These are phyloP conservation scores for Turdus rufiventris DNA, from an alignment of 2,113 vertebrate genomes.

Conservation along the genomic window DNA sequence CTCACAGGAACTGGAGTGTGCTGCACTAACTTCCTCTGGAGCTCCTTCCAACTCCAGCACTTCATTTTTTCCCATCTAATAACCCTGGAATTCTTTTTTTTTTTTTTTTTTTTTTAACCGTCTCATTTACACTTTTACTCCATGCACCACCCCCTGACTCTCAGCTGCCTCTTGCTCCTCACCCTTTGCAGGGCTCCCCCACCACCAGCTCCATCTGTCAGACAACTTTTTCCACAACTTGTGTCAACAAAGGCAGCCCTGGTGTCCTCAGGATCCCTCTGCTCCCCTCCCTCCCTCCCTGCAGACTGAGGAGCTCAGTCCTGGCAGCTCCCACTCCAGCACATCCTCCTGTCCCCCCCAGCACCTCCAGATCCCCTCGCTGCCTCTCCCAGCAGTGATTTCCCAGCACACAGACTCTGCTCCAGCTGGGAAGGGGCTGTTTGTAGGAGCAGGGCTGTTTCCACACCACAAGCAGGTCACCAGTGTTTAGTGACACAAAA, in stretches of 20 bases:
- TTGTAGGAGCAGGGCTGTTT: background rate
- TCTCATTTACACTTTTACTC: background rate
- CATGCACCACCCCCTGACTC: background rate
- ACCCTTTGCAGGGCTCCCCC: background rate
- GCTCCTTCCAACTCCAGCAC: background rate
- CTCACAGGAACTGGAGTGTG: background rate
- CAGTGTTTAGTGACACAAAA: rapidly evolving
- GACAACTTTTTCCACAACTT: background rate
- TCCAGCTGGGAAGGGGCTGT: background rate
- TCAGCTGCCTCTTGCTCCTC: background rate
- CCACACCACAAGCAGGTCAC: background rate
- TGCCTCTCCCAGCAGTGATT: background rate
- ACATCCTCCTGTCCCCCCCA: background rate
- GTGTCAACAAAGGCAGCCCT: background rate
- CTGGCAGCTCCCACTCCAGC: background rate
- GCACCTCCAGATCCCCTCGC: rapidly evolving
- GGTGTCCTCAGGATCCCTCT: background rate
- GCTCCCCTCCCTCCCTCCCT: background rate
- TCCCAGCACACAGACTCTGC: background rate
- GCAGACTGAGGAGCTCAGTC: background rate
- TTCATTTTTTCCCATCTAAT: background rate
- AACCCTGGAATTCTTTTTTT: background rate
- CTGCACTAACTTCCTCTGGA: background rate
- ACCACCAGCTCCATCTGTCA: background rate
- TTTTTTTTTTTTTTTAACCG: background rate